Percentiles rank a stretch among this genome's conserved stretches.
phyloP scores from a whole-genome alignment of 2,797 vertebrate species.

The Pantherophis vulpinus region DNA sequence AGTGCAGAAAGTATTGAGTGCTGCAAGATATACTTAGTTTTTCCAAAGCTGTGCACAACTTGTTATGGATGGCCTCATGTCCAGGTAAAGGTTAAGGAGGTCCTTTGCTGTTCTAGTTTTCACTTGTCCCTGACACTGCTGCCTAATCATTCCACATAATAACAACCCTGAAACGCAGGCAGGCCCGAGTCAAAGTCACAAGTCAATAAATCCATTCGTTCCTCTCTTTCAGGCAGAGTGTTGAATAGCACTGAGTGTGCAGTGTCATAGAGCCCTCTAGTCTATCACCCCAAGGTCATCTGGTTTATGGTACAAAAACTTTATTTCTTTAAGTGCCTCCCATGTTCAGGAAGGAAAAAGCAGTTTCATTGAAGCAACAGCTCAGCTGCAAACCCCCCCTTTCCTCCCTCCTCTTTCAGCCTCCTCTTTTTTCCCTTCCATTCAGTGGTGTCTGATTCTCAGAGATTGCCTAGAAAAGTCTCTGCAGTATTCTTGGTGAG shows the following conservation, averaged over 20 bases:
- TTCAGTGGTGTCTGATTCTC: background rate
- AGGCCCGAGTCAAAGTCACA: slow-evolving; percentile 81
- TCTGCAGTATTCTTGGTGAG: background rate
- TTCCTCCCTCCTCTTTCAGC: background rate
- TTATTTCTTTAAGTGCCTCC: slow-evolving; percentile 64
- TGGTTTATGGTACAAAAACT: slow-evolving; percentile 73
- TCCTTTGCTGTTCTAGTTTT: slow-evolving; percentile 83
- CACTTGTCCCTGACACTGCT: slow-evolving; percentile 89
- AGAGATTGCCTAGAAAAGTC: background rate
- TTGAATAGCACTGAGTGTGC: slow-evolving; percentile 82
- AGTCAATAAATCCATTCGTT: slow-evolving; percentile 95
- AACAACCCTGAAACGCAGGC: slow-evolving; percentile 87
- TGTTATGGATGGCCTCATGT: slow-evolving; percentile 79
- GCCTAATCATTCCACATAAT: slow-evolving; percentile 94
- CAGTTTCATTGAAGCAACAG: background rate
- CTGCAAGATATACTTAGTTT: slow-evolving; percentile 59
- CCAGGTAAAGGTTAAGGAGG: slow-evolving; percentile 80
- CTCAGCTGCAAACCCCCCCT: background rate
- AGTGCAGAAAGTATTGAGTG: slow-evolving; percentile 65
- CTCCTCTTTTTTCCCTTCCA: background rate
- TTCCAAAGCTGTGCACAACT: slow-evolving; percentile 67
- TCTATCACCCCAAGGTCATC: slow-evolving; percentile 91
- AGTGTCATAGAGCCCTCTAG: slow-evolving; percentile 83
- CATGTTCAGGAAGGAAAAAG: slow-evolving; percentile 34
- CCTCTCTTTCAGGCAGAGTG: slow-evolving; percentile 79